Evolutionary conservation across 2,888 invertebrate species (phyloP), one percentile per base, ranked within the genome.

Genomic region (Mellilla xanthometata): DNA sequence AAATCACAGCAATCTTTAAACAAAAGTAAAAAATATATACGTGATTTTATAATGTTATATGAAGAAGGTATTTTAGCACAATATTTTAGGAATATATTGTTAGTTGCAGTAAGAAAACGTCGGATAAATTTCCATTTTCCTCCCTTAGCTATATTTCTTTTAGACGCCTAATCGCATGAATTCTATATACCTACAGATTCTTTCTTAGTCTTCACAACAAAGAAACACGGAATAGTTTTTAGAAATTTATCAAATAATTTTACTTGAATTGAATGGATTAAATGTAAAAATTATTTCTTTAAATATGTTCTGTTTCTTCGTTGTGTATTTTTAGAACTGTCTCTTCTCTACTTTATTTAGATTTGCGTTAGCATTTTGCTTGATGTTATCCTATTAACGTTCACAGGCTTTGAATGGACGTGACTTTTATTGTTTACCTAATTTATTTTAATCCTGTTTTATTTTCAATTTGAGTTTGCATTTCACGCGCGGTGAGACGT

Each of bases 371-470:
- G 54, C 59, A 59, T 55, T 51, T 54, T 43, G 71, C 65, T 68
- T 72, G 56, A 58, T 46, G 55, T 54, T 62, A 64, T 54, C 54
- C 42, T 52, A 54, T 60, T 72, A 72, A 74, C 67, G 62, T 65
- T 69, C 82, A 83, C 79, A 50, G 60, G 86, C 87, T 86, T 85
- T 81, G 75, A 74, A 74, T 85, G 79, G 72, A 79, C 64, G 76
- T 85, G 74, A 36, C 4, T 64, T 36, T 39, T 64, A 61, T 58
- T 59, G 60, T 65, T 60, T 63, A 61, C 72, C 70, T 64, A 63
- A 68, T 71, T 72, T 68, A 56, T 60, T 74, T 68, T 65, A 69
- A 70, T 67, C 53, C 53, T 68, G 65, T 66, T 66, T 67, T 68
- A 60, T 58, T 58, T 57, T 72, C 62, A 65, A 65, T 75, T 73